Evolutionary conservation across 2,888 invertebrate genomes (phyloP), one percentile per base, ranked within the genome.

Genomic region (Epistrophe grossulariae): DNA sequence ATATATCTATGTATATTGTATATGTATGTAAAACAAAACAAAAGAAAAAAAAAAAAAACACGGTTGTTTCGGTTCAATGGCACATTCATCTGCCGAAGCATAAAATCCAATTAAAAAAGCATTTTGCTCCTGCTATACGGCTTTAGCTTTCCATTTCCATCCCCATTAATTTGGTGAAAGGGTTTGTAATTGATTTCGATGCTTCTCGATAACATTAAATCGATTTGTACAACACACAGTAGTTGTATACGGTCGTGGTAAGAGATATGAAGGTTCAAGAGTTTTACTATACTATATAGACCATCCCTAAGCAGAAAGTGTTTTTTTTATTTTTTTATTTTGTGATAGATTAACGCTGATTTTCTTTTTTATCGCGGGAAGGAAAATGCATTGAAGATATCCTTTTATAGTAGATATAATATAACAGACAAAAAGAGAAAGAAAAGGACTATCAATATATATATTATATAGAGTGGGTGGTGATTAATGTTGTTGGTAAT

Each of bases 31-130:
- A 24, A 24, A 24, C 24, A 50, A 52, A 35, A 38, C 6, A 52
- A 68, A 52, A 73, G 11, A 60, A 70, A 24, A 59, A 72, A 70
- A 66, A 35, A 60, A 35, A 60, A 43, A 43, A 43, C 13, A 6
- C 2, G 82, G 82, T 78, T 73, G 79, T 71, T 82, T 85, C 85
- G 81, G 85, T 85, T 85, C 85, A 85, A 85, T 82, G 82, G 82
- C 85, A 85, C 85, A 82, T 85, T 82, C 85, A 85, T 85, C 82
- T 82, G 85, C 82, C 78, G 82, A 82, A 85, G 82, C 85, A 85
- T 82, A 78, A 85, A 85, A 85, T 85, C 85, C 85, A 85, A 85
- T 85, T 85, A 85, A 85, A 84, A 85, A 85, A 82, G 78, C 85
- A 85, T 85, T 85, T 85, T 82, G 74, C 78, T 57, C 24, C 50